These are phyloP conservation scores for Ectobius pallidus DNA, from an alignment of 2,888 invertebrate species.

Conservation along the genomic window DNA sequence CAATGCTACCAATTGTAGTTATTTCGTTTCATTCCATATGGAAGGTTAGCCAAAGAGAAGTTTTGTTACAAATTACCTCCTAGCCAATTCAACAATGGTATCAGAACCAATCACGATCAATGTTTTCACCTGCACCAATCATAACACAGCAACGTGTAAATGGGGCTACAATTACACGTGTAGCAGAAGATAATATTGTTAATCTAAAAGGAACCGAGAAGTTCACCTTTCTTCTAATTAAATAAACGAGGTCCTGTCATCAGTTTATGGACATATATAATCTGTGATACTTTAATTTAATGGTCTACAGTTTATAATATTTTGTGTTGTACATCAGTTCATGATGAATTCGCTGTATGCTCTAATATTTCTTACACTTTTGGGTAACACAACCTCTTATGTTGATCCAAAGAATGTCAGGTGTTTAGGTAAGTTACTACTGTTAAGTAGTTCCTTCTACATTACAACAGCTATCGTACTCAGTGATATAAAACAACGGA, in stretches of 20 bases:
- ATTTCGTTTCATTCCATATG: neutral
- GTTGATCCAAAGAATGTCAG: slow-evolving; percentile 54
- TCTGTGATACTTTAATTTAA: too few relatives aligned
- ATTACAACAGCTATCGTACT: too few relatives aligned
- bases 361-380: neutral
- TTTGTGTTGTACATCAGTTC: neutral
- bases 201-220: too few relatives aligned
- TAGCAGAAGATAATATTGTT: too few relatives aligned
- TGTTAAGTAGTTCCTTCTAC: too few relatives aligned
- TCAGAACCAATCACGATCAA: too few relatives aligned
- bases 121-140: neutral
- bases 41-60: too few relatives aligned
- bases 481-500: too few relatives aligned
- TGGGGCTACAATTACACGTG: neutral
- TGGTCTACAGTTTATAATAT: neutral
- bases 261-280: too few relatives aligned
- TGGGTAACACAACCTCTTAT: neutral
- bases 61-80: neutral
- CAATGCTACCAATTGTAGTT: neutral
- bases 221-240: too few relatives aligned
- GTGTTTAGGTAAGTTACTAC: slow-evolving; percentile 57
- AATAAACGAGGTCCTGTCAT: too few relatives aligned
- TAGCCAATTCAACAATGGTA: too few relatives aligned
- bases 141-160: neutral
- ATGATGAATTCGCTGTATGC: neutral